These are phyloP conservation scores for Caradrina kadenii DNA, from an alignment of 2,888 invertebrate genomes.

Conservation along the genomic window DNA sequence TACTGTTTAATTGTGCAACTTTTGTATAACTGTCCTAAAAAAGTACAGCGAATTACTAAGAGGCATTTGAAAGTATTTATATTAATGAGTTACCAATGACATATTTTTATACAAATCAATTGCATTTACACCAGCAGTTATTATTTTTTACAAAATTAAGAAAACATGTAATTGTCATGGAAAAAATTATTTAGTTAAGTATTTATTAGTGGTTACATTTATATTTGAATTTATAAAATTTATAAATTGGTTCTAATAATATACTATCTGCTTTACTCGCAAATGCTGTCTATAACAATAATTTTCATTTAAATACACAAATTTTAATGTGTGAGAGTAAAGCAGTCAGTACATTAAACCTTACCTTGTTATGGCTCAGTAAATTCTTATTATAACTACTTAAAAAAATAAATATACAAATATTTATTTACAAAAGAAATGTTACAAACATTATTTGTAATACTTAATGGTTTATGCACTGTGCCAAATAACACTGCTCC, in stretches of 20 bases:
- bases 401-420: conserved; percentile 14
- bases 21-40: conserved; percentile 58
- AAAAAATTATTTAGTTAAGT: conserved; percentile 52
- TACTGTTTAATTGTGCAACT: conserved; percentile 56
- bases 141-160: conserved; percentile 50
- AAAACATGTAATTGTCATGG: conserved; percentile 38
- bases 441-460: conserved; percentile 57
- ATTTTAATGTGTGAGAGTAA: conserved; percentile 32
- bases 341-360: conserved; percentile 41
- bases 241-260: conserved; percentile 61
- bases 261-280: conserved; percentile 51
- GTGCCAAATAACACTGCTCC: conserved; percentile 74
- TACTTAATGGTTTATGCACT: conserved; percentile 63
- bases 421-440: conserved; percentile 47
- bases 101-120: conserved; percentile 64
- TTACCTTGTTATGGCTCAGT: conserved; percentile 60
- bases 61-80: conserved; percentile 64
- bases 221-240: conserved; percentile 60
- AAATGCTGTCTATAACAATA: conserved; percentile 19
- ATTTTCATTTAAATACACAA: background rate
- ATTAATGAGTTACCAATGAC: conserved; percentile 71
- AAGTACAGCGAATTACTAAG: conserved; percentile 58
- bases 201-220: conserved; percentile 62
- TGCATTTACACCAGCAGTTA: conserved; percentile 64
- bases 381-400: conserved; percentile 24